Evolutionary conservation across 2,113 vertebrate genomes (phyloP).

Genomic region (Cyanoramphus novaezelandiae): DNA sequence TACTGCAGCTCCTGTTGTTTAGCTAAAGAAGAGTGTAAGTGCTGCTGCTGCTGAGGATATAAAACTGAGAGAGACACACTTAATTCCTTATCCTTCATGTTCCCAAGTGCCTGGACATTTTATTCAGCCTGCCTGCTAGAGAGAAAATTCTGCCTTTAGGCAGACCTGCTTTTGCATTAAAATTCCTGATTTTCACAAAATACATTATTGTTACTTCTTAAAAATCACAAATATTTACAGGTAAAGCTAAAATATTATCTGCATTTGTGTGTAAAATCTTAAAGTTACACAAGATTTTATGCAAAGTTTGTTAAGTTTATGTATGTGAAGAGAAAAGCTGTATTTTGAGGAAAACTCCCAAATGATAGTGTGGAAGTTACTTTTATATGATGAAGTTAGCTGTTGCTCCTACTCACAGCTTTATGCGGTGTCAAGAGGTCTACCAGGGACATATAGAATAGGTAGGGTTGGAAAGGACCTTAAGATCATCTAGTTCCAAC

Average conservation of each 20-base stretch:
- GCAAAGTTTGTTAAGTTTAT: background rate
- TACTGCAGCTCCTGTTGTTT: background rate
- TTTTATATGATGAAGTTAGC: background rate
- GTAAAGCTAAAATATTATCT: background rate
- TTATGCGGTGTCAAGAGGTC: background rate
- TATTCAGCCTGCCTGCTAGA: background rate
- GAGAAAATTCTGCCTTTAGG: background rate
- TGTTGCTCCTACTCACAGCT: background rate
- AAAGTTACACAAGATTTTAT: background rate
- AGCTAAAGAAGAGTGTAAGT: background rate
- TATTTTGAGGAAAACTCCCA: background rate
- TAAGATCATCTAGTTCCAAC: too few species aligned
- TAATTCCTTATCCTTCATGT: background rate
- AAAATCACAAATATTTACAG: background rate
- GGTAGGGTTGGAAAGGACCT: too few species aligned
- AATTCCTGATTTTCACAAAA: background rate
- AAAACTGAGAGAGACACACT: background rate
- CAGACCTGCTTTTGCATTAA: background rate
- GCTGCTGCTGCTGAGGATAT: background rate
- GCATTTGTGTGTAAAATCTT: background rate
- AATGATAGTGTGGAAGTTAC: background rate
- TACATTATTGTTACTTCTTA: background rate
- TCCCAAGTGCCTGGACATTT: background rate
- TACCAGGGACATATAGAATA: background rate
- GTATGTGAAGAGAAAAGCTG: rapidly evolving